These are phyloP conservation scores for Pitta sordida DNA, from an alignment of 2,113 vertebrate genomes.

Conservation along the genomic window DNA sequence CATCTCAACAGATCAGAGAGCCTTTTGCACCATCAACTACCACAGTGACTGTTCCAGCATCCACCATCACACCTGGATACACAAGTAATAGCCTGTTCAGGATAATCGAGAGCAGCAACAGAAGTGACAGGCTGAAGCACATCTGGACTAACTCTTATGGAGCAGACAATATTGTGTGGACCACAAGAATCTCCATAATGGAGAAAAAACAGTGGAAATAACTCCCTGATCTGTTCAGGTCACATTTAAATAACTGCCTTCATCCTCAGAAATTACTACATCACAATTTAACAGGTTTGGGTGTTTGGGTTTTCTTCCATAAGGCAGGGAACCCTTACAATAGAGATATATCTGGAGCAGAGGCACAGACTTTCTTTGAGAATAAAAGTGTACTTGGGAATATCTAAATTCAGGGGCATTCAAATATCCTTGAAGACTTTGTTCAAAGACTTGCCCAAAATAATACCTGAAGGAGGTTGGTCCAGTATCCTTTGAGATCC, in stretches of 20 bases:
- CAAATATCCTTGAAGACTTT: neutral
- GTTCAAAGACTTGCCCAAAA: neutral
- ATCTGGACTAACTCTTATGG: neutral
- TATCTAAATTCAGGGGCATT: neutral
- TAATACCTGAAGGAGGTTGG: neutral
- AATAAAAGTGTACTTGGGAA: neutral
- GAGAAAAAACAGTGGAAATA: neutral
- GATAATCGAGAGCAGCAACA: neutral
- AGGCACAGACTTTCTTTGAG: neutral
- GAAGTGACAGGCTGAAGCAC: neutral
- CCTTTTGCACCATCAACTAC: neutral
- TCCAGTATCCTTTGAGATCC: neutral
- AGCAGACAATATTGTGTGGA: neutral
- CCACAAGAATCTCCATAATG: neutral
- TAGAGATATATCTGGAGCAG: neutral
- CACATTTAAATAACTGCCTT: neutral
- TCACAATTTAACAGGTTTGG: neutral
- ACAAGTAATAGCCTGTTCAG: neutral
- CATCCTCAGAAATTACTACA: neutral
- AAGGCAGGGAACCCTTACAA: neutral
- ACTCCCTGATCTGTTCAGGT: neutral
- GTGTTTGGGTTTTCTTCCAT: neutral
- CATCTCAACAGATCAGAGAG: neutral
- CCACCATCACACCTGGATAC: neutral
- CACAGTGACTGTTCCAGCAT: neutral